A percentile compares a stretch with the other conserved stretches of the same genome.
These are phyloP conservation scores for Florisuga fusca DNA, from an alignment of 2,797 vertebrate species.

Conservation along the genomic window DNA sequence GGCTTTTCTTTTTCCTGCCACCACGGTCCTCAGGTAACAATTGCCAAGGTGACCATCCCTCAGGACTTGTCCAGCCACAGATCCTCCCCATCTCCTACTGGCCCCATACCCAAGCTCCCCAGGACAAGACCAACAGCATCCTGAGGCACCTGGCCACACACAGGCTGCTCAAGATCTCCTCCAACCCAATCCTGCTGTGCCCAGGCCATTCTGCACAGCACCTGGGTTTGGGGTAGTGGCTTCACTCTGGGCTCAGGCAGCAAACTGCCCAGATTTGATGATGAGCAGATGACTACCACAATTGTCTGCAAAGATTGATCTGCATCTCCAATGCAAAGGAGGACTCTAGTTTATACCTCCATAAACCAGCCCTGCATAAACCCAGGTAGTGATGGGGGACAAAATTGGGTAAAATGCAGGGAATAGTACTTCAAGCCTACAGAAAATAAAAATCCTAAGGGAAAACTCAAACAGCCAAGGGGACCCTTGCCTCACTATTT, in stretches of 20 bases:
- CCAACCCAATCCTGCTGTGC: not conserved
- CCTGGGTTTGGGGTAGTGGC: not conserved
- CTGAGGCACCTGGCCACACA: rapidly evolving
- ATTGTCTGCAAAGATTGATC: not conserved
- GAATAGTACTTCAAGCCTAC: not conserved
- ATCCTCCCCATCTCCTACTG: not conserved
- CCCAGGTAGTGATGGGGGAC: not conserved
- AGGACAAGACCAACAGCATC: not conserved
- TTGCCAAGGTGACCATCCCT: too few species aligned
- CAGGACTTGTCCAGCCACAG: rapidly evolving
- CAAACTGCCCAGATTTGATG: not conserved
- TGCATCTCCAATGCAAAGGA: not conserved
- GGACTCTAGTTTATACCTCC: not conserved
- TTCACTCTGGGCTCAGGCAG: not conserved
- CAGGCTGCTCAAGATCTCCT: not conserved
- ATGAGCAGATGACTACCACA: not conserved
- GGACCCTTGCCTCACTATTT: not conserved
- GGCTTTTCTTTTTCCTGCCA: not conserved
- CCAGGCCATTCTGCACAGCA: not conserved
- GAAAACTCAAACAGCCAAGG: not conserved
- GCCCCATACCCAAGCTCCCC: not conserved
- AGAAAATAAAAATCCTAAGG: not conserved
- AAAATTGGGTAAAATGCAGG: not conserved
- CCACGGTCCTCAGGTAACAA: not conserved
- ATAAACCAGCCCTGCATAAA: not conserved